phyloP scores from a whole-genome alignment of 2,113 vertebrate species.

The Oreotrochilus melanogaster region DNA sequence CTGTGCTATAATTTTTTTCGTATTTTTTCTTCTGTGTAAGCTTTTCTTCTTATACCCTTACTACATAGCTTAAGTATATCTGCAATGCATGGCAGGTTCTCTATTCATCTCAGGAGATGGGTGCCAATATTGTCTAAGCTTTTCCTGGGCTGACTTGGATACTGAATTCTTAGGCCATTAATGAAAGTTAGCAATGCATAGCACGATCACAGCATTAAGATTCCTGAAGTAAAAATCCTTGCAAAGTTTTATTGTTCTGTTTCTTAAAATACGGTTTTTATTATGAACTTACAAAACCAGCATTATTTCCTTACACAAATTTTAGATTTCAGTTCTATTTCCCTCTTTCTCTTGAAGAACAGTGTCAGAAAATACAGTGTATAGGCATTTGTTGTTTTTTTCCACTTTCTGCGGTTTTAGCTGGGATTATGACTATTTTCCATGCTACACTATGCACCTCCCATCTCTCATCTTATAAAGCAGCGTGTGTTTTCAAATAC shows the following conservation, averaged over 20 bases:
- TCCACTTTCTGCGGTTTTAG: not conserved
- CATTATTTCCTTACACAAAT: not conserved
- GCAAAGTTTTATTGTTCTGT: not conserved
- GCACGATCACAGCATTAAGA: not conserved
- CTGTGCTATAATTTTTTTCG: not conserved
- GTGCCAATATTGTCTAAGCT: not conserved
- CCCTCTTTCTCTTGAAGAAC: not conserved
- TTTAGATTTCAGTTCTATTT: not conserved
- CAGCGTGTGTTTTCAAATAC: not conserved
- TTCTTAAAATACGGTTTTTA: not conserved
- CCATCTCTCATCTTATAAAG: not conserved
- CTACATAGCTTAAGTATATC: not conserved
- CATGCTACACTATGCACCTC: not conserved
- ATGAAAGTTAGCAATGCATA: not conserved
- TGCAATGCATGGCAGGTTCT: not conserved
- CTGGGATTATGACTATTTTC: not conserved
- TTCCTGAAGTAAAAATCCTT: not conserved
- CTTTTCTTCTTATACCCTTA: not conserved
- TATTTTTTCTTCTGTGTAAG: not conserved
- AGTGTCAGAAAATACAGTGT: not conserved
- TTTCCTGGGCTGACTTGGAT: not conserved
- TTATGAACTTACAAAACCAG: not conserved
- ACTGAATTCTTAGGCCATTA: not conserved
- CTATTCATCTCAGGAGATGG: not conserved
- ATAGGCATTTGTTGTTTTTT: not conserved